A percentile compares a stretch with the other conserved stretches of the same genome.
Evolutionary conservation across 2,888 invertebrate genomes (phyloP).

Genomic region (Dermolepida albohirtum): DNA sequence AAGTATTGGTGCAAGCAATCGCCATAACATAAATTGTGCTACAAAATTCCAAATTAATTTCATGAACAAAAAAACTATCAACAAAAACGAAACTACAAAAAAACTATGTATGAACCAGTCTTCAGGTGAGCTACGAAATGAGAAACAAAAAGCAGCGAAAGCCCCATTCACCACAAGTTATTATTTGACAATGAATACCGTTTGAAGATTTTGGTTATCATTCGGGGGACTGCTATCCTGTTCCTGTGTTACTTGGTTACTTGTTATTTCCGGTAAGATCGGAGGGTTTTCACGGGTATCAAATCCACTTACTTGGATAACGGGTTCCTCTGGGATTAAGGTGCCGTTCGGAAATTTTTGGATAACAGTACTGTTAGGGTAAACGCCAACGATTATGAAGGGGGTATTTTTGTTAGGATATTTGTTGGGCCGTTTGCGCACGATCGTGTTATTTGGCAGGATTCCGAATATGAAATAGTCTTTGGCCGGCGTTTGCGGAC

Average conservation of each 20-base stretch:
- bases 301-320: conserved; percentile 69
- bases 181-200: conserved; percentile 62
- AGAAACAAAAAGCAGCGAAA: conserved; percentile 48
- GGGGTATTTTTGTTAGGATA: conserved; percentile 78
- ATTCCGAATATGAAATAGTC: conserved; percentile 83
- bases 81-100: conserved; percentile 21
- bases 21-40: conserved; percentile 29
- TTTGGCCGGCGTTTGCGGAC: conserved; percentile 66
- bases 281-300: conserved; percentile 68
- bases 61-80: not conserved
- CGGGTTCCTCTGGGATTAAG: conserved; percentile 74
- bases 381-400: conserved; percentile 80
- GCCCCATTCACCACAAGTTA: conserved; percentile 57
- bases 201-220: conserved; percentile 70
- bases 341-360: conserved; percentile 86
- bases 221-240: conserved; percentile 58
- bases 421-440: conserved; percentile 78
- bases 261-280: conserved; percentile 73
- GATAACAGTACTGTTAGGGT: conserved; percentile 82
- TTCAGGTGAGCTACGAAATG: conserved; percentile 45
- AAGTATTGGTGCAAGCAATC: conserved; percentile 32
- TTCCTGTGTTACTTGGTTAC: conserved; percentile 72
- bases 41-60: conserved; percentile 9
- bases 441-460: conserved; percentile 82
- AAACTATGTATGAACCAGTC: conserved; percentile 20